Evolutionary conservation across 2,888 invertebrate genomes (phyloP).

Genomic region (Plusia festucae): DNA sequence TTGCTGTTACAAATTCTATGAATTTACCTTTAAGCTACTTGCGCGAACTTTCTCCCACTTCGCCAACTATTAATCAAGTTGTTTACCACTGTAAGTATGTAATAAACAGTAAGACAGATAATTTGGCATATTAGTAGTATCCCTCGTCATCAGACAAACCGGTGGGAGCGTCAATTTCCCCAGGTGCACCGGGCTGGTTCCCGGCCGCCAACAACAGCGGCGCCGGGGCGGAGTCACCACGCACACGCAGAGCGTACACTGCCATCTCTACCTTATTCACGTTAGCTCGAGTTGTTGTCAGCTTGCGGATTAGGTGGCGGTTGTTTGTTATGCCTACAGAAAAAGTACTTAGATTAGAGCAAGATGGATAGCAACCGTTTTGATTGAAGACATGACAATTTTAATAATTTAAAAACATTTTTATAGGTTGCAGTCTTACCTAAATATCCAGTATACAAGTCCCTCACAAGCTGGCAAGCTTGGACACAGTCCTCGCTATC

Average conservation of each 20-base stretch:
- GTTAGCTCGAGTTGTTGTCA: slow-evolving; percentile 92
- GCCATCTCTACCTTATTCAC: slow-evolving; percentile 95
- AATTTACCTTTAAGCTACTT: no score
- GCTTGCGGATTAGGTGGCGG: slow-evolving; percentile 91
- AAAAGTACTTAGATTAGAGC: neutral
- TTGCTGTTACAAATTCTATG: no score
- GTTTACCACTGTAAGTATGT: neutral
- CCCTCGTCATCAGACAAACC: slow-evolving; percentile 78
- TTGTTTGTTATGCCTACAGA: slow-evolving; percentile 71
- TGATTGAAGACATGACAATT: no score
- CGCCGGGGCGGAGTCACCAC: slow-evolving; percentile 94
- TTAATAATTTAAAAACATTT: neutral
- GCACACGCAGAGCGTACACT: slow-evolving; percentile 94
- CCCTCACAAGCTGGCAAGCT: slow-evolving; percentile 92
- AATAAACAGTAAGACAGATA: neutral
- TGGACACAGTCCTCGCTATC: slow-evolving; percentile 92
- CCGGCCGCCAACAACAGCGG: slow-evolving; percentile 68
- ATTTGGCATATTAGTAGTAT: slow-evolving; percentile 62
- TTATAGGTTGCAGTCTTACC: slow-evolving; percentile 78
- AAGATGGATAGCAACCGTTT: no score
- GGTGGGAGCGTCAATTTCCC: slow-evolving; percentile 56
- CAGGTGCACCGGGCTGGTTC: slow-evolving; percentile 47
- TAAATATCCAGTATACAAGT: slow-evolving; percentile 90
- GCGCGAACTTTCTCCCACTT: neutral
- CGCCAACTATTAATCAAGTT: neutral